Conservation (phyloP, 37 sponge, comb jelly and placozoan genomes). For the Oopsacas minuta region DNA sequence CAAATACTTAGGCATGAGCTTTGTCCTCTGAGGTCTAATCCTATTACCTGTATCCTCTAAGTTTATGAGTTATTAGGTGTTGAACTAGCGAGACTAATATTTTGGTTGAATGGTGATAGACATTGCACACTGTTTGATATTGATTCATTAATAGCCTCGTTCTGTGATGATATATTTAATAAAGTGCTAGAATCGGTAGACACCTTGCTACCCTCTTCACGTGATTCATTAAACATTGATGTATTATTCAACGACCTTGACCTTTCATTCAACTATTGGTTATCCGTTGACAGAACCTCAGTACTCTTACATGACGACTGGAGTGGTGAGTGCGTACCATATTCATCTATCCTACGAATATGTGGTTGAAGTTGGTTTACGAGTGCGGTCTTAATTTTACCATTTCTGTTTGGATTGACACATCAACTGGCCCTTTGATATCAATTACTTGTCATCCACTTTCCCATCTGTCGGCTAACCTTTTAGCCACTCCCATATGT, state of each 20-base stretch:
- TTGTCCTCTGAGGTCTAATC: not conserved
- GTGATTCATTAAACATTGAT: not conserved
- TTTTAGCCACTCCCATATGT: slow-evolving; percentile 28
- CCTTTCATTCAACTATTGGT: too few relatives aligned
- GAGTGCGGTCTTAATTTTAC: slow-evolving; percentile 21
- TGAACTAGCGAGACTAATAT: not conserved
- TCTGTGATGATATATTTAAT: not conserved
- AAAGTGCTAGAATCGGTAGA: not conserved
- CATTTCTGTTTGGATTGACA: slow-evolving; percentile 25
- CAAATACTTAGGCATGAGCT: not conserved
- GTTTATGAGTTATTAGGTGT: not conserved
- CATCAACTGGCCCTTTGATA: slow-evolving; percentile 18
- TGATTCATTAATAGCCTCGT: not conserved
- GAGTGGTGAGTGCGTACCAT: not conserved
- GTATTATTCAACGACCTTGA: too few relatives aligned
- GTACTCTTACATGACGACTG: too few relatives aligned
- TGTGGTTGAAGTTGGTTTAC: slow-evolving; percentile 22
- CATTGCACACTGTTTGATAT: not conserved
- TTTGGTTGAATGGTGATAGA: not conserved
- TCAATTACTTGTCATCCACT: slow-evolving; percentile 32
- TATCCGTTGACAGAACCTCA: too few relatives aligned
- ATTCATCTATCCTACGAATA: not conserved
- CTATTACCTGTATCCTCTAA: not conserved
- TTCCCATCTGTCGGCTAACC: slow-evolving; percentile 47
- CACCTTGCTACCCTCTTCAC: not conserved